phyloP scores from a whole-genome alignment of 2,888 invertebrate species.

The Harpagoxenus sublaevis region DNA sequence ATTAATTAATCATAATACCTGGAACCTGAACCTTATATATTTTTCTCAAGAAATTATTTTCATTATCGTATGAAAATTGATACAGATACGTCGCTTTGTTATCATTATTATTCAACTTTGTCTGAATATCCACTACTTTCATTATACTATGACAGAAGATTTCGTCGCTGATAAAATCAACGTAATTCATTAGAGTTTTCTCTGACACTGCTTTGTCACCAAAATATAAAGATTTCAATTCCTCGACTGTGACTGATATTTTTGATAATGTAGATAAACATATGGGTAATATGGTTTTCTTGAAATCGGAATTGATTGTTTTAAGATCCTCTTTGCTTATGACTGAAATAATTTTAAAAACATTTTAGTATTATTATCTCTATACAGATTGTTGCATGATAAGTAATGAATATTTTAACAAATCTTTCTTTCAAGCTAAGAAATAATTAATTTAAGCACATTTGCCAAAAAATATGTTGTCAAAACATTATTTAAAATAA shows the following conservation, averaged over 20 bases:
- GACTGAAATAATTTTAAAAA: not conserved
- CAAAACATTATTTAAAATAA: not conserved
- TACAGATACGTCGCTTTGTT: too few species aligned
- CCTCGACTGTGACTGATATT: constrained; percentile 56
- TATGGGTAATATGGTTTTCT: constrained; percentile 36
- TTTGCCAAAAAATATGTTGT: not conserved
- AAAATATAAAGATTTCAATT: constrained; percentile 76
- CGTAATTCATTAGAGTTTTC: constrained; percentile 60
- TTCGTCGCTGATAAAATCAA: constrained; percentile 70
- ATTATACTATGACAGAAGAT: constrained; percentile 75
- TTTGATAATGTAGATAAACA: not conserved
- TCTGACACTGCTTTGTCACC: constrained; percentile 66
- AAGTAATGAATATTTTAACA: not conserved
- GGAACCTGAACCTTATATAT: constrained; percentile 52
- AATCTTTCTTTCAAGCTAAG: not conserved
- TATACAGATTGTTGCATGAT: not conserved
- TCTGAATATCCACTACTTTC: constrained; percentile 72
- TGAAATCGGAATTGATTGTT: constrained; percentile 64
- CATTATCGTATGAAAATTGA: too few species aligned
- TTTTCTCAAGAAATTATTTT: too few species aligned
- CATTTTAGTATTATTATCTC: not conserved
- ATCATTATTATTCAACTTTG: not conserved
- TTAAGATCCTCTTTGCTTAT: constrained; percentile 43
- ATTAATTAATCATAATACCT: constrained; percentile 68
- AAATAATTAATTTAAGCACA: not conserved